These are phyloP conservation scores for Dryobota labecula DNA, from an alignment of 2,888 invertebrate species.

Conservation along the genomic window DNA sequence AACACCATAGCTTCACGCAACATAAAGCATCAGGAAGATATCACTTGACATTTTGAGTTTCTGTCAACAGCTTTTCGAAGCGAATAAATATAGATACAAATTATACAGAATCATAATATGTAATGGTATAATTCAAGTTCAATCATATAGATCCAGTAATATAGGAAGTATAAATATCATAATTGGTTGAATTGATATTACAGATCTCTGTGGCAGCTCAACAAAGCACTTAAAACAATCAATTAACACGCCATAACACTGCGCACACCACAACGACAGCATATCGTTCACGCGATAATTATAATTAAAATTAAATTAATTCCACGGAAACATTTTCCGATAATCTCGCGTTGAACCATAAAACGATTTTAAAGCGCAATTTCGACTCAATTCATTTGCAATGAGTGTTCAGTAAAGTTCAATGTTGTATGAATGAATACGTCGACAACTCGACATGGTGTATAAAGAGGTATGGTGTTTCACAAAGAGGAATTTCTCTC, in stretches of 20 bases:
- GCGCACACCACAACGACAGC: conserved; percentile 64
- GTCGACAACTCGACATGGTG: conserved; percentile 65
- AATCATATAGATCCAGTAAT: background rate
- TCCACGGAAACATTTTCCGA: conserved; percentile 73
- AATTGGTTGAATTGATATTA: conserved; percentile 11
- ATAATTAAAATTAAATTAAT: conserved; percentile 79
- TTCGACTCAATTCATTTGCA: conserved; percentile 79
- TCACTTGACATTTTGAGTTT: background rate
- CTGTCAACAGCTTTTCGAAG: background rate
- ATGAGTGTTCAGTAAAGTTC: conserved; percentile 75
- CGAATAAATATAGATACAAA: background rate
- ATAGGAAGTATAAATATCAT: background rate
- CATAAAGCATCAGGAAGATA: background rate
- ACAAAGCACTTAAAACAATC: conserved; percentile 40
- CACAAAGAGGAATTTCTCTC: conserved; percentile 79
- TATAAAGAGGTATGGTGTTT: conserved; percentile 64
- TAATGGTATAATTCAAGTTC: background rate
- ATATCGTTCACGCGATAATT: conserved; percentile 73
- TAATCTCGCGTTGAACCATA: conserved; percentile 78
- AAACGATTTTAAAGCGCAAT: conserved; percentile 78
- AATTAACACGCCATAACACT: conserved; percentile 54
- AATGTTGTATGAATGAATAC: conserved; percentile 78
- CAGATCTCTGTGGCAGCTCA: conserved; percentile 2
- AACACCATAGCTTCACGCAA: background rate
- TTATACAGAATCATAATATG: background rate